Evolutionary conservation across 2,113 vertebrate genomes (phyloP).

Genomic region (Chaetodon trifascialis): DNA sequence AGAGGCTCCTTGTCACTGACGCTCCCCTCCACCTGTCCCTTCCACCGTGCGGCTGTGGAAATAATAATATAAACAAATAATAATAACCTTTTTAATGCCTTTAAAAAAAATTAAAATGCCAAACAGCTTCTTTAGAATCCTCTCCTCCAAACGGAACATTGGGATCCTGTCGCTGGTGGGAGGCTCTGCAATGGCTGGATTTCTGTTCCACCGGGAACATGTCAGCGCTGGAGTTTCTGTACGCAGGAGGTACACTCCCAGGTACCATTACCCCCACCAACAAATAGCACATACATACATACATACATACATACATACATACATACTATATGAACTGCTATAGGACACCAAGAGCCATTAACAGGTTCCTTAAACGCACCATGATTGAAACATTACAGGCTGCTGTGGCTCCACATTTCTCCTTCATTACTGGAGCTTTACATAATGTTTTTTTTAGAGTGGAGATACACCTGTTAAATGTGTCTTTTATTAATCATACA

Average conservation of each 20-base stretch:
- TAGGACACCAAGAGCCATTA: too few relatives aligned
- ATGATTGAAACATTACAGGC: too few relatives aligned
- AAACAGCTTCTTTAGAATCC: constrained; percentile 88
- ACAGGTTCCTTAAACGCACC: too few relatives aligned
- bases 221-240: constrained; percentile 83
- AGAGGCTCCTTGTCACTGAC: constrained; percentile 40
- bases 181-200: constrained; percentile 89
- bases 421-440: too few relatives aligned
- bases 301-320: too few relatives aligned
- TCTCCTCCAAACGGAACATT: constrained; percentile 85
- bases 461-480: background rate
- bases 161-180: constrained; percentile 90
- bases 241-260: constrained; percentile 92
- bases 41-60: background rate
- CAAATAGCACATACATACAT: background rate
- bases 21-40: constrained; percentile 14
- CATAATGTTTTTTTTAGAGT: background rate
- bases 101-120: constrained; percentile 83
- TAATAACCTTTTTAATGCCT: background rate
- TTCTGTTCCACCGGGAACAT: constrained; percentile 88
- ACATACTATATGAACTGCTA: background rate
- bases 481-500: background rate
- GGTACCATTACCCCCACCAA: constrained; percentile 77
- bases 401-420: too few relatives aligned
- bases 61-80: too few relatives aligned